These are phyloP conservation scores for Leptinotarsa haldemani DNA, from an alignment of 2,888 invertebrate genomes.

Conservation along the genomic window DNA sequence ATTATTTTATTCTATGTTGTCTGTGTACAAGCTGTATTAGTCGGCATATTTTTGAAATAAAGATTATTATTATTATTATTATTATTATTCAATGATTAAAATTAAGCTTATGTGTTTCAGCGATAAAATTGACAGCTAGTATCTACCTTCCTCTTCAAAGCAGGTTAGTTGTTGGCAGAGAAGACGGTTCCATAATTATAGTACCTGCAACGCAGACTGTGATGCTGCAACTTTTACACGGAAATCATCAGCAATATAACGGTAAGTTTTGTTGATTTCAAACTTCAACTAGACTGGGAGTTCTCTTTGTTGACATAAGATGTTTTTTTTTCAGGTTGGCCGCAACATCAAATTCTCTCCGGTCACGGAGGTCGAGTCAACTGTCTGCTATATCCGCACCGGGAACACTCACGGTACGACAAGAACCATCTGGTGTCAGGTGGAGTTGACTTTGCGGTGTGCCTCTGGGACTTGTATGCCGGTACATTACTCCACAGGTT, in stretches of 20 bases:
- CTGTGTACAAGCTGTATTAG: too few species aligned
- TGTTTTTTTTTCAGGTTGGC: constrained; percentile 77
- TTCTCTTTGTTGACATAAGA: constrained; percentile 1
- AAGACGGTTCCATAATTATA: constrained; percentile 96
- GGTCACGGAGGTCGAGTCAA: constrained; percentile 96
- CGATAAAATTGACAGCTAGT: constrained; percentile 88
- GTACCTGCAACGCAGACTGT: constrained; percentile 96
- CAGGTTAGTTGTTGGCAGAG: constrained; percentile 91
- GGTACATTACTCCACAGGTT: constrained; percentile 92
- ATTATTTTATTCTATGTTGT: too few species aligned
- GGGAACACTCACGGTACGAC: constrained; percentile 90
- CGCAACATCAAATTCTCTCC: constrained; percentile 85
- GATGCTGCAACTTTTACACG: constrained; percentile 90
- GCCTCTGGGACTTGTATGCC: constrained; percentile 94
- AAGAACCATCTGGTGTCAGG: constrained; percentile 92
- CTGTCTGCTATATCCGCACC: constrained; percentile 93
- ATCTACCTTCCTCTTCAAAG: constrained; percentile 95
- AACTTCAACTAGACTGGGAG: neutral
- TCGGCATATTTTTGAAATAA: too few species aligned
- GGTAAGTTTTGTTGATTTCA: constrained; percentile 66
- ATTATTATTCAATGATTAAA: neutral
- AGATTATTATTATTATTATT: too few species aligned
- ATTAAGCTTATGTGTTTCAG: constrained; percentile 55
- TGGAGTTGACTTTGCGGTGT: constrained; percentile 97
- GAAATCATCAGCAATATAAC: constrained; percentile 84